A percentile compares a stretch with the other conserved stretches of the same genome.
phyloP scores from a whole-genome alignment of 2,797 vertebrate species.

The Pipistrellus pipistrellus region DNA sequence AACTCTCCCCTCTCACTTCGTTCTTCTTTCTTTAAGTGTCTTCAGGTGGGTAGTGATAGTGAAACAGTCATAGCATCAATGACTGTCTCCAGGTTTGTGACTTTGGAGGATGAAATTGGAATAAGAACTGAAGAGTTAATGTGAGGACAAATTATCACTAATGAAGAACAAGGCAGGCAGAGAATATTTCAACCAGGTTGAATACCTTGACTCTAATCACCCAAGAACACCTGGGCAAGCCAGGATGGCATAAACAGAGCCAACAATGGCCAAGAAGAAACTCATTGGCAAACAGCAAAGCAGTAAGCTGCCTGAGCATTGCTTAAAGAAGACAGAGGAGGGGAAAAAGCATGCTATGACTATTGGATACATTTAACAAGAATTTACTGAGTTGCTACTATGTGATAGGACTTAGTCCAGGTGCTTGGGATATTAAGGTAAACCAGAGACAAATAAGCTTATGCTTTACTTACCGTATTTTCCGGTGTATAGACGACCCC shows the following conservation, averaged over 20 bases:
- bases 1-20: not conserved
- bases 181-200: slow-evolving; percentile 67
- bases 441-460: not conserved
- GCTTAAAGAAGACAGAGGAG: not conserved
- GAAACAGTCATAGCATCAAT: not conserved
- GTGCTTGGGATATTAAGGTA: not conserved
- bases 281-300: not conserved
- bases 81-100: not conserved
- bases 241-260: slow-evolving; percentile 71
- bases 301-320: not conserved
- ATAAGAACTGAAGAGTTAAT: not conserved
- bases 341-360: not conserved
- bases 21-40: not conserved
- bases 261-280: slow-evolving; percentile 68
- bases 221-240: slow-evolving; percentile 57
- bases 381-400: not conserved
- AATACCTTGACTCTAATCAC: slow-evolving; percentile 80
- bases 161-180: slow-evolving; percentile 72
- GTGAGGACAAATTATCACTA: slow-evolving; percentile 34
- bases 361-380: not conserved
- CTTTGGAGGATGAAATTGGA: slow-evolving; percentile 23
- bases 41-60: not conserved
- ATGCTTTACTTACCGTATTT: slow-evolving; percentile 17
- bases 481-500: no score
- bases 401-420: not conserved